phyloP scores from a whole-genome alignment of 2,113 vertebrate species.

The Burhinus oedicnemus region DNA sequence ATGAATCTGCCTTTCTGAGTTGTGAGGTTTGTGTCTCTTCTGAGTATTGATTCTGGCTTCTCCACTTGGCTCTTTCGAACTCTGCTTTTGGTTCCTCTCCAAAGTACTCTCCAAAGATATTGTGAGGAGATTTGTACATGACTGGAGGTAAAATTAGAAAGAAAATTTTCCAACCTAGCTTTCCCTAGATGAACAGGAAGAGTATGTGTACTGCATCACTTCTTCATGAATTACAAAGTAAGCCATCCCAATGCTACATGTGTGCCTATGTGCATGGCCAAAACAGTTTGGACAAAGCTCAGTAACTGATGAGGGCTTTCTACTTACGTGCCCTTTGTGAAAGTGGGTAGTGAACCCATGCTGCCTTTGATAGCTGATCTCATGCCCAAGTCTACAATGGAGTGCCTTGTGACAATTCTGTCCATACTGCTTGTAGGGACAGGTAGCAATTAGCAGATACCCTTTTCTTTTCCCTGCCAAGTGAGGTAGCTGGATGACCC shows the following conservation, averaged over 20 bases:
- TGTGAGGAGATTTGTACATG: background rate
- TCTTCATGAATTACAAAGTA: background rate
- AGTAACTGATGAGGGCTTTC: background rate
- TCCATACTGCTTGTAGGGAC: background rate
- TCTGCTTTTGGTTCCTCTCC: background rate
- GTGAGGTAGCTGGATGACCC: background rate
- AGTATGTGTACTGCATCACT: background rate
- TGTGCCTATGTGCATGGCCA: background rate
- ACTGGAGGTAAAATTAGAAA: background rate
- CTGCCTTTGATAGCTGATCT: background rate
- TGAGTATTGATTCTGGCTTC: conserved; percentile 11
- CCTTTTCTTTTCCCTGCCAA: background rate
- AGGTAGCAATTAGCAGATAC: background rate
- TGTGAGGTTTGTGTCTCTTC: background rate
- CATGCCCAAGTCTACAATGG: background rate
- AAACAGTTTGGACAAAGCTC: background rate
- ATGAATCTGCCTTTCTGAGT: background rate
- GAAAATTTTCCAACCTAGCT: background rate
- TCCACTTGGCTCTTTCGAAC: background rate
- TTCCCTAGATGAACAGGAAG: background rate
- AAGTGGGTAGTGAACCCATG: background rate
- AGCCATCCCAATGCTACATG: background rate
- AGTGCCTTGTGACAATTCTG: background rate
- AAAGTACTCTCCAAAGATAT: background rate
- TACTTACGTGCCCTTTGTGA: background rate